Evolutionary conservation across 2,888 invertebrate species (phyloP), one percentile per base, ranked within the genome.

Genomic region (Spatulosminthurus flaviceps): DNA sequence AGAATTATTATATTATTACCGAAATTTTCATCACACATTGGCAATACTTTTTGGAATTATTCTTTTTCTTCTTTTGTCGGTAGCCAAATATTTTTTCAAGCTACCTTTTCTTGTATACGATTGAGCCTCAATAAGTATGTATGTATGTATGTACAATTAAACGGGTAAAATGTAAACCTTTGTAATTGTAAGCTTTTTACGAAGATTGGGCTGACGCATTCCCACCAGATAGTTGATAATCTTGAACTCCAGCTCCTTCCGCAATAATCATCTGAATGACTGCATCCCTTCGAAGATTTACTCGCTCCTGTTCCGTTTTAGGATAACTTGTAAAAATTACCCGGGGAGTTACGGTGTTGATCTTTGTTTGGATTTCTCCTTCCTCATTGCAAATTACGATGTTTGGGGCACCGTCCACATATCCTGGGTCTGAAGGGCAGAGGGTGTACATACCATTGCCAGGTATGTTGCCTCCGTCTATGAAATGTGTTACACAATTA

Each of bases 221-320:
- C 9, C 9, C 9, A 34, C 5, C 9, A 34, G 34, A 34, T 9
- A 34, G 4, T 34, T 34, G 34, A n/a, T n/a, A n/a, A n/a, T 34
- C 34, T 34, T 34, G 34, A 9, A 22, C 69, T 21, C 21, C 66
- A 4, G 43, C 71, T 21, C 77, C 77, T 1, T 78, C 78, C 7
- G 78, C 78, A 28, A 78, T 34, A 42, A 79, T 79, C 79, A 79
- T 79, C n/a, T 79, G 41, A 29, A 79, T 79, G 19, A 79, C 79
- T 26, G 69, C 42, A 26, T 79, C 79, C 41, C 79, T 24, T 19
- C 79, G 0, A 11, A 13, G 7, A 22, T 72, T 61, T 9, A 69
- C 74, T n/a, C 67, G 66, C 28, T 79, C 79, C 29, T 74, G 67
- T 21, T 79, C 79, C 9, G 67, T 74, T 29, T 79, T 79, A 0